Evolutionary conservation across 2,888 invertebrate species (phyloP).

Genomic region (Drosophila quinaria): DNA sequence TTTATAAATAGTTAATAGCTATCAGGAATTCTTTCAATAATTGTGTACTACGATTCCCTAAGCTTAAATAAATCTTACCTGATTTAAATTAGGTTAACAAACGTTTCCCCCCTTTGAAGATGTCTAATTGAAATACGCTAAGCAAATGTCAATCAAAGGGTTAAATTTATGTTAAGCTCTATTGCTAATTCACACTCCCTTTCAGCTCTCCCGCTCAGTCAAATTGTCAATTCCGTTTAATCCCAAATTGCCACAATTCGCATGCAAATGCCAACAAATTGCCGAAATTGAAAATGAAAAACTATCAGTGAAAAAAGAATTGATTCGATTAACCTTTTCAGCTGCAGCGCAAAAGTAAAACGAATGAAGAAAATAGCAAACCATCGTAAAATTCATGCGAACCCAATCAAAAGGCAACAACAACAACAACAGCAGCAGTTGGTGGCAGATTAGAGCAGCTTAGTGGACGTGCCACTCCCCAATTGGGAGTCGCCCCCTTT

Average conservation of each 20-base stretch:
- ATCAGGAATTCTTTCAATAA: background rate
- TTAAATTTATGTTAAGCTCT: slow-evolving; percentile 45
- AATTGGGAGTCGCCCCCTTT: background rate
- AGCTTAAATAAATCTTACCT: background rate
- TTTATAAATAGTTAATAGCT: background rate
- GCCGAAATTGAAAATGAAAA: slow-evolving; percentile 12
- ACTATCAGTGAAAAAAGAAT: slow-evolving; percentile 41
- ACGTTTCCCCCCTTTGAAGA: background rate
- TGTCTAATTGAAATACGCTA: slow-evolving; percentile 12
- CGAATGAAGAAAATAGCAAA: slow-evolving; percentile 17
- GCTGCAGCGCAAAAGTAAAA: slow-evolving; percentile 23
- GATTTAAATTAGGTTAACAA: background rate
- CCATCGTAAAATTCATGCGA: slow-evolving; percentile 56
- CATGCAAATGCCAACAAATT: slow-evolving; percentile 47
- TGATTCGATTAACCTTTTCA: slow-evolving; percentile 77
- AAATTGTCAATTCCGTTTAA: slow-evolving; percentile 33
- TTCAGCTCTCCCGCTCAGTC: background rate
- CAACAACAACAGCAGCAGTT: slow-evolving; percentile 16
- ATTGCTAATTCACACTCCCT: slow-evolving; percentile 29
- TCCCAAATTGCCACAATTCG: slow-evolving; percentile 50
- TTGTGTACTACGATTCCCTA: background rate
- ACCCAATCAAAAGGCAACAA: slow-evolving; percentile 59
- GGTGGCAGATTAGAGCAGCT: slow-evolving; percentile 37
- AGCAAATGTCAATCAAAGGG: slow-evolving; percentile 20
- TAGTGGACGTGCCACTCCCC: slow-evolving; percentile 28